These are phyloP conservation scores for Lathamus discolor DNA, from an alignment of 2,113 vertebrate genomes.

Conservation along the genomic window DNA sequence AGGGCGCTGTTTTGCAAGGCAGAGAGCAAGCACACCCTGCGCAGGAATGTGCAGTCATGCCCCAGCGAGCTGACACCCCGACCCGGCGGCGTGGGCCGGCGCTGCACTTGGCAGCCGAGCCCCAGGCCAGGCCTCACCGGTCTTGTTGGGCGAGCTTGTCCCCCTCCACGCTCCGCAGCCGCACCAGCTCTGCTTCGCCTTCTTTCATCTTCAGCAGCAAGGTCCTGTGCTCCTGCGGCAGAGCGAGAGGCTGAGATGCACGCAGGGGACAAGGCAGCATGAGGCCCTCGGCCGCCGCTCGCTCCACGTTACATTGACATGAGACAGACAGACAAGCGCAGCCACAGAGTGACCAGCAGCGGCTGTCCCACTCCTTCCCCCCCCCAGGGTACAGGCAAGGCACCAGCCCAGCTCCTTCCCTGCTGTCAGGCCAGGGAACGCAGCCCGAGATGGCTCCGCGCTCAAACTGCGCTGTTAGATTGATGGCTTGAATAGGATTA, in stretches of 20 bases:
- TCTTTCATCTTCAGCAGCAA: conserved; percentile 79
- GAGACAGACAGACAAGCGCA: neutral
- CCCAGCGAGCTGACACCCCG: neutral
- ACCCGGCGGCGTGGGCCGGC: neutral
- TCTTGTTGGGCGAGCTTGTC: conserved; percentile 74
- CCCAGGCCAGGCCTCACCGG: conserved; percentile 77
- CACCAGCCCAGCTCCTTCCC: neutral
- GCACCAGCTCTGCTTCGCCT: conserved; percentile 78
- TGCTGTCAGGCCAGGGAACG: rapidly evolving
- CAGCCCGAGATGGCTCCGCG: rapidly evolving
- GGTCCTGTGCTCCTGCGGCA: conserved; percentile 79
- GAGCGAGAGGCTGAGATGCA: neutral
- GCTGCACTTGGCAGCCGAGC: neutral
- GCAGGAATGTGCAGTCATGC: conserved; percentile 40
- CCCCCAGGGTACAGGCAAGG: neutral
- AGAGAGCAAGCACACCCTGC: neutral
- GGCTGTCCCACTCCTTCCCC: neutral
- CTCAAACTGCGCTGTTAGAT: neutral
- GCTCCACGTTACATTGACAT: neutral
- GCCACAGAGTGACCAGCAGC: neutral
- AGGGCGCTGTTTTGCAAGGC: conserved; percentile 1
- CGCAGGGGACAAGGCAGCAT: neutral
- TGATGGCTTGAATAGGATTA: neutral
- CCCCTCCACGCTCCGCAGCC: conserved; percentile 72
- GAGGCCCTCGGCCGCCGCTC: neutral